Evolutionary conservation across 2,797 vertebrate species (phyloP), one percentile per base, ranked within the genome.

Genomic region (Poeciliopsis infans): DNA sequence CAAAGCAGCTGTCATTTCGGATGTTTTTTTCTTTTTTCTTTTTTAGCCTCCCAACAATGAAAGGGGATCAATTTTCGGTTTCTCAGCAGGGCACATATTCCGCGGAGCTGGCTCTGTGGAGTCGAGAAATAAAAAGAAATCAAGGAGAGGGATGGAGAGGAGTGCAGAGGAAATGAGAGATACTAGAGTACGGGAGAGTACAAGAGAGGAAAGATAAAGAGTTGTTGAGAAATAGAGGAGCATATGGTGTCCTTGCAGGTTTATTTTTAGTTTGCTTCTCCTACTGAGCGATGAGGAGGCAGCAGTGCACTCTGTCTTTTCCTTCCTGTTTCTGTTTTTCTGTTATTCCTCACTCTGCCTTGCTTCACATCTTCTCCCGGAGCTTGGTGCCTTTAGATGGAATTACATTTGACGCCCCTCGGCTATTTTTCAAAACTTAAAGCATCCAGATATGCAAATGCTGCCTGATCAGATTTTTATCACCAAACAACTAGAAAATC

Each of bases 161-260:
- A 74, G 36, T 23, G 46, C 39, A 76, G 41, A 71, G 59, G 15
- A 74, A 33, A 79, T 47, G 20, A 43, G 68, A 77, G 47, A 66
- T 55, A 28, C 46, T 76, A 23, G 28, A 77, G 75, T 45, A 33
- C n/a, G 47, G 59, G 49, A 39, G 69, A 77, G 36, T n/a, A 78
- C 23, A 68, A 41, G 72, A 55, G 79, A 85, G 70, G 66, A 31
- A 79, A 70, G 75, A 75, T 36, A 80, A 79, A 61, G 83, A 41
- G 78, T 75, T 33, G 64, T 61, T 82, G 83, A 74, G 82, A 81
- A 88, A 73, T 47, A 59, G 77, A 79, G 70, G 84, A 90, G 79
- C 91, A 91, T 91, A 92, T 88, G 93, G 89, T 92, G 92, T 92
- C 87, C 88, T 91, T 88, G 91, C 87, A 78, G 87, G 88, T 89